phyloP scores from a whole-genome alignment of 2,113 vertebrate genomes.

The Podarcis muralis region DNA sequence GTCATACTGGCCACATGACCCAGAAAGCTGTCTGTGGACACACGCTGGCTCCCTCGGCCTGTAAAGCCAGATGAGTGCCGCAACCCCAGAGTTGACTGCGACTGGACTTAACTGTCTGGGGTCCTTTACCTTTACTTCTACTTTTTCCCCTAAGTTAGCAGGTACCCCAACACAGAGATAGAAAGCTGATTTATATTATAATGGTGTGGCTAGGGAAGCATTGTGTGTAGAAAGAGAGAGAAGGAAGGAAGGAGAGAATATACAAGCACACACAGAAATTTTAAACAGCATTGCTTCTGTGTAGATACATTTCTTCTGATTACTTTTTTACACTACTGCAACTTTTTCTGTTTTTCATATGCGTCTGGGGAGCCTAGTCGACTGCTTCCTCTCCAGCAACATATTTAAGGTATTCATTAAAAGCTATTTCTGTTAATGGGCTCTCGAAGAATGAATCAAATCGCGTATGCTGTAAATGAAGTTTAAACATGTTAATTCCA shows the following conservation, averaged over 20 bases:
- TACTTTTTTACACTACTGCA: slow-evolving; percentile 41
- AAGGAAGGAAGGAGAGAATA: no score
- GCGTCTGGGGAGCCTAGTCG: neutral
- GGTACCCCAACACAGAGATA: neutral
- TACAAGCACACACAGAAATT: neutral
- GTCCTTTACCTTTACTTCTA: no score
- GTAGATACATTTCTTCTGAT: neutral
- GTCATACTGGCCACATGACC: no score
- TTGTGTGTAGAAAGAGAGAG: no score
- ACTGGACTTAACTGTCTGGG: no score
- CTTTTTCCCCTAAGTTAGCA: neutral
- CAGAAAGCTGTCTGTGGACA: no score
- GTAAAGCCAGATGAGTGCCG: no score
- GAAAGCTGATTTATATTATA: neutral
- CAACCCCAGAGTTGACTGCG: no score
- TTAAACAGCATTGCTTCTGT: neutral
- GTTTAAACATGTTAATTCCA: slow-evolving; percentile 65
- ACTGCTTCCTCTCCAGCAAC: slow-evolving; percentile 25
- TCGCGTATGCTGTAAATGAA: slow-evolving; percentile 57
- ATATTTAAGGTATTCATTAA: slow-evolving; percentile 60
- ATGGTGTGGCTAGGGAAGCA: neutral
- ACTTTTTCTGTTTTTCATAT: slow-evolving; percentile 30
- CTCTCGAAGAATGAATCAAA: slow-evolving; percentile 52
- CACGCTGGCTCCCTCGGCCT: no score
- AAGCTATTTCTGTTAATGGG: slow-evolving; percentile 39